A percentile compares a stretch with the other conserved stretches of the same genome.
These are phyloP conservation scores for Coturnix japonica DNA, from an alignment of 2,113 vertebrate genomes.

Conservation along the genomic window DNA sequence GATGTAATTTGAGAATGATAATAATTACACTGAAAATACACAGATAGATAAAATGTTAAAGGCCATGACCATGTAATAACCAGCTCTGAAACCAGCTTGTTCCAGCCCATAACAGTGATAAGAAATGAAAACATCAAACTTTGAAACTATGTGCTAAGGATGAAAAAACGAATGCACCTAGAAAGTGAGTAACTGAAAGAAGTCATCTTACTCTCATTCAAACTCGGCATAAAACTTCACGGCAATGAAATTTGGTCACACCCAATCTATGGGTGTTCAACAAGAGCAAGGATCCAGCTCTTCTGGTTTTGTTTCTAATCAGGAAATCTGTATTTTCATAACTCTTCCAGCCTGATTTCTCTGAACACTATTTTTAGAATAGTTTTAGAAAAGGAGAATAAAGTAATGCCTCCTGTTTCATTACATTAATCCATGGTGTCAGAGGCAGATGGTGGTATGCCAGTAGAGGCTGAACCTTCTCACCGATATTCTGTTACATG, in stretches of 20 bases:
- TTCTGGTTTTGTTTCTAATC: not conserved
- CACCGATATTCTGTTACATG: no score
- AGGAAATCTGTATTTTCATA: not conserved
- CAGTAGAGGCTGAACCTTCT: no score
- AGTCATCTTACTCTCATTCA: slow-evolving; percentile 19
- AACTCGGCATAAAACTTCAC: slow-evolving; percentile 18
- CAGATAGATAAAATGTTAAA: not conserved
- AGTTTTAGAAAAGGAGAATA: not conserved
- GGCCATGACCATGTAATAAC: not conserved
- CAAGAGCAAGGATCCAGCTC: not conserved
- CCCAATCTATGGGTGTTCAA: slow-evolving; percentile 29
- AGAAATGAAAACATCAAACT: not conserved
- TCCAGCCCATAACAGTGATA: not conserved
- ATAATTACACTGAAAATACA: not conserved
- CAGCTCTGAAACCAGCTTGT: not conserved
- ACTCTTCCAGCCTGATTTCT: not conserved
- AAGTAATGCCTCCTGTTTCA: no score
- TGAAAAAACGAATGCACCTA: not conserved
- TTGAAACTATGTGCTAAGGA: not conserved
- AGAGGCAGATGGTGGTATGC: no score
- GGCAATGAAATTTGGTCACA: slow-evolving; percentile 49
- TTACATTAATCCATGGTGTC: no score
- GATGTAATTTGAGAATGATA: not conserved
- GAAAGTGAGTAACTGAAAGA: not conserved
- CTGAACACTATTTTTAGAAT: not conserved